These are phyloP conservation scores for Euwallacea fornicatus DNA, from an alignment of 1,140 invertebrate species.

Conservation along the genomic window DNA sequence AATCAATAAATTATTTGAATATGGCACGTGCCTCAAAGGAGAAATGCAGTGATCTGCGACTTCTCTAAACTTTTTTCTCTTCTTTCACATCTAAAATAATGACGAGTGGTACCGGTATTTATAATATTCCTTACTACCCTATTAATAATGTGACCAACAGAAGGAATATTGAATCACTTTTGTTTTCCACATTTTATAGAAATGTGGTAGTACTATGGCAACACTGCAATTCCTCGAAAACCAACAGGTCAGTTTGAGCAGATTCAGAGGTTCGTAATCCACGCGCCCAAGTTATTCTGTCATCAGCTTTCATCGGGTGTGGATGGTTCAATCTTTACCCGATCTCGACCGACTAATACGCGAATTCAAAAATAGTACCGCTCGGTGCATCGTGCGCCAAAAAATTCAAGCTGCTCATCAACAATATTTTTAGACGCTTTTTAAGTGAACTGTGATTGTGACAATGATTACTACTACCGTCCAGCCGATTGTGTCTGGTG, in stretches of 20 bases:
- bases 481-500: constrained; percentile 1
- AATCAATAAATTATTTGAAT: too few species aligned
- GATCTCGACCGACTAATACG: not conserved
- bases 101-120: too few species aligned
- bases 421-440: constrained; percentile 7
- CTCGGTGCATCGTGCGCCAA: constrained; percentile 9
- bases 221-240: constrained; percentile 15
- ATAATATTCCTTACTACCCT: too few species aligned
- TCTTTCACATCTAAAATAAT: too few species aligned
- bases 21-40: too few species aligned
- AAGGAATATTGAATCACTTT: too few species aligned
- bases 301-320: not conserved
- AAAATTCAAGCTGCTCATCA: not conserved
- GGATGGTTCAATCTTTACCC: not conserved
- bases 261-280: constrained; percentile 20
- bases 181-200: too few species aligned
- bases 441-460: not conserved
- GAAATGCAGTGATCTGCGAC: too few species aligned
- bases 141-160: too few species aligned
- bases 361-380: not conserved
- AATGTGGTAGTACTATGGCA: not conserved
- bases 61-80: too few species aligned
- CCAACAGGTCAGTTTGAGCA: constrained; percentile 36
- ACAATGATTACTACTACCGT: constrained; percentile 20
- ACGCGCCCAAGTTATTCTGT: constrained; percentile 28